These are phyloP conservation scores for Empidonax traillii DNA, from an alignment of 2,113 vertebrate genomes.

Conservation along the genomic window DNA sequence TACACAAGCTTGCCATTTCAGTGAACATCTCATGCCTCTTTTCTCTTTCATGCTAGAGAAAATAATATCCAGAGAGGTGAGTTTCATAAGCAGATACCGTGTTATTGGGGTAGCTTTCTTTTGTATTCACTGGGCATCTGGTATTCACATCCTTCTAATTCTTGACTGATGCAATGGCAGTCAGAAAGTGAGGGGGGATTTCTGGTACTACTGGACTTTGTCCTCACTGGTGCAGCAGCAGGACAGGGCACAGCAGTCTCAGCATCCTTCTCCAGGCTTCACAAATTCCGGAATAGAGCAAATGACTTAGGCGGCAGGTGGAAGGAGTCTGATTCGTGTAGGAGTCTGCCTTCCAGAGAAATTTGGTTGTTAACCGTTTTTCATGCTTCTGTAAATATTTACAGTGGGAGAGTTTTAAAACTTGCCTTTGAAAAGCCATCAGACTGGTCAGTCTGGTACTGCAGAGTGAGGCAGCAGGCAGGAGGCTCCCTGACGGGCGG, in stretches of 20 bases:
- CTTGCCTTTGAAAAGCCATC: not conserved
- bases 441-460: not conserved
- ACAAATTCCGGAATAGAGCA: not conserved
- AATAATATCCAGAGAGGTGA: not conserved
- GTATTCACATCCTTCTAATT: not conserved
- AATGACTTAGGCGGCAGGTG: not conserved
- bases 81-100: not conserved
- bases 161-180: not conserved
- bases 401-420: not conserved
- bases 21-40: not conserved
- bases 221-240: fast-evolving
- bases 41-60: not conserved
- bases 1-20: not conserved
- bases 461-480: not conserved
- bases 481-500: not conserved
- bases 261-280: not conserved
- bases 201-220: not conserved
- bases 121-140: not conserved
- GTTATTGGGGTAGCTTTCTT: not conserved
- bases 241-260: not conserved
- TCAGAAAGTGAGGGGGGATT: not conserved
- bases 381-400: not conserved
- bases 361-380: not conserved
- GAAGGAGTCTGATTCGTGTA: not conserved
- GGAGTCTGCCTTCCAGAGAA: not conserved